A percentile compares a stretch with the other conserved stretches of the same genome.
Evolutionary conservation across 1,140 invertebrate genomes (phyloP).

Genomic region (Lordiphosa clarofinis): DNA sequence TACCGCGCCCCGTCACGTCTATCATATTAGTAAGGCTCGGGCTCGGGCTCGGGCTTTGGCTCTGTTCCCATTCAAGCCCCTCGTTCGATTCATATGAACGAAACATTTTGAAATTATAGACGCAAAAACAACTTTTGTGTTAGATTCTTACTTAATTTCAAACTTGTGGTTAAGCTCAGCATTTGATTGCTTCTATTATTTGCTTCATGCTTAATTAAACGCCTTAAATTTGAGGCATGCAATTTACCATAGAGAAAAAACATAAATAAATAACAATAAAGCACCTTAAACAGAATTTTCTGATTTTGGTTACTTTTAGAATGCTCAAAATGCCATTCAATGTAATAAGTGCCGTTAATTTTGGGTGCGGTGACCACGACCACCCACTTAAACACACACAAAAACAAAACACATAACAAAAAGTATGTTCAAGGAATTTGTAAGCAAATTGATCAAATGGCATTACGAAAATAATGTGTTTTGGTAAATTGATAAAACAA

Average conservation of each 20-base stretch:
- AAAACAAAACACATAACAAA: conserved; percentile 1
- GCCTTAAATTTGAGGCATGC: conserved; percentile 12
- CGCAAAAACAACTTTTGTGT: conserved; percentile 30
- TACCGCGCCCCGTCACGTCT: conserved; percentile 67
- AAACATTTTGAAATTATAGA: conserved; percentile 53
- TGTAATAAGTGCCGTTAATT: conserved; percentile 22
- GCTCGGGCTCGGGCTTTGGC: conserved; percentile 8
- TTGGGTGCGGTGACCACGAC: conserved; percentile 24
- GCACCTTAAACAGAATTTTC: conserved; percentile 1
- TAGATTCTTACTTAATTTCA: conserved; percentile 52
- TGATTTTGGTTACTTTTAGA: conserved; percentile 23
- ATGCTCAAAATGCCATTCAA: conserved; percentile 17
- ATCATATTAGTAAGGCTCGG: conserved; percentile 34
- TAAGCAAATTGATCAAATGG: conserved; percentile 36
- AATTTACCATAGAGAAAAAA: conserved; percentile 1
- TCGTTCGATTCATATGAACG: conserved; percentile 22
- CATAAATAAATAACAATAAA: conserved; percentile 1
- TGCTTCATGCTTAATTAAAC: conserved; percentile 65
- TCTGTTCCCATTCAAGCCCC: conserved; percentile 32
- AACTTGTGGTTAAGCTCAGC: conserved; percentile 54
- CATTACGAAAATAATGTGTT: conserved; percentile 13
- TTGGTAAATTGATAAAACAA: conserved; percentile 32
- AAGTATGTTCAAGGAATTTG: conserved; percentile 23
- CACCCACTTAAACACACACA: conserved; percentile 25
- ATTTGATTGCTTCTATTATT: conserved; percentile 40